Evolutionary conservation across 2,113 vertebrate species (phyloP), one percentile per base, ranked within the genome.

Genomic region (Apaloderma vittatum): DNA sequence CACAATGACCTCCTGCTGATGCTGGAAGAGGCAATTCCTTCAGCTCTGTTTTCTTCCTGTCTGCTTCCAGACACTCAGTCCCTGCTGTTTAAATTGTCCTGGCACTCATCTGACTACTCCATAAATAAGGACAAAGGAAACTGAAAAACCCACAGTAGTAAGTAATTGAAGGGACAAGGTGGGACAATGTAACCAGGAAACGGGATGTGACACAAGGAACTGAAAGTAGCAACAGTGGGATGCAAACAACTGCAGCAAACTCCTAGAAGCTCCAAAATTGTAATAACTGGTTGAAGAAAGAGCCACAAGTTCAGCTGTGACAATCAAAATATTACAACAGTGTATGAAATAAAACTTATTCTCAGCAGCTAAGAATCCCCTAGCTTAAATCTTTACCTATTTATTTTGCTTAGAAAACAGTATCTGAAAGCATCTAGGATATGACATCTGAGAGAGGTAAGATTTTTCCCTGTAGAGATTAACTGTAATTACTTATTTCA

Each of bases 401-500:
- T 94, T 70, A 54, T 45, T 94, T 78, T 72, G 30, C 61, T 55
- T 88, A 74, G 15, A 67, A 86, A 90, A 68, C 1, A n/a, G 29
- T 46, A 81, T 59, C 61, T 67, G 32, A 89, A 78, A 93, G 45
- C 9, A 40, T 30, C 16, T 67, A 40, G 15, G 32, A 49, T 3
- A 15, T 3, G 3, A 63, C 27, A 72, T 43, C 30, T 49, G 30
- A 12, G 17, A 54, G 24, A 58, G 3, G 15, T 10, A 52, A 14
- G 11, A 15, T 24, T 72, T 84, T 90, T 40, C 68, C 34, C 36
- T 57, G 6, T 3, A 59, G 18, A 86, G 37, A 36, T 63, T 58
- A 79, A 90, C 3, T 68, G 34, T 45, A 87, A 84, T 54, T 6
- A 71, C 4, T 68, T 51, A 5, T 12, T 95, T 97, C 95, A 99